Conservation (phyloP, 2,113 vertebrate species). For the Cyanoderma ruficeps region DNA sequence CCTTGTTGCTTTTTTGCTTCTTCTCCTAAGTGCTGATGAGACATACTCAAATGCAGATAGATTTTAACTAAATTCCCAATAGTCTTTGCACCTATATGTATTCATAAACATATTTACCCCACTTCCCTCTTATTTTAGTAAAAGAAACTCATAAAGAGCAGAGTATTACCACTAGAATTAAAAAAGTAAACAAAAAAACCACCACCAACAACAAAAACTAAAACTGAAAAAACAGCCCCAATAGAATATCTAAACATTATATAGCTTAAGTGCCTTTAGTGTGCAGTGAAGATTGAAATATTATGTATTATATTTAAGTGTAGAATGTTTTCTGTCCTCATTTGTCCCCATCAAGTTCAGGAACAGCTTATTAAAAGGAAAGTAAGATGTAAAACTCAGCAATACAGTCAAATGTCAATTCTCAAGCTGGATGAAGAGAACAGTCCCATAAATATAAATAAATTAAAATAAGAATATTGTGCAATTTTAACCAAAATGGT, state of each 20-base stretch:
- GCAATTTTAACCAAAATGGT: background rate
- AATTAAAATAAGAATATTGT: slow-evolving; percentile 9
- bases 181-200: background rate
- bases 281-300: background rate
- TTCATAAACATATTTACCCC: background rate
- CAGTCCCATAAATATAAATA: background rate
- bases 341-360: background rate
- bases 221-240: background rate
- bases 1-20: background rate
- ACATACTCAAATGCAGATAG: background rate
- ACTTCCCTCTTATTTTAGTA: background rate
- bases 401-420: background rate
- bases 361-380: background rate
- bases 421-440: background rate
- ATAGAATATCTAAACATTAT: background rate
- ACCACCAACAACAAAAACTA: fast-evolving
- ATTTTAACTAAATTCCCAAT: background rate
- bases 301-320: background rate
- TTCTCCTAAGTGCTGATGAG: background rate
- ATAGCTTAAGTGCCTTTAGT: background rate
- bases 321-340: background rate
- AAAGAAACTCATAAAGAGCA: background rate
- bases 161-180: background rate
- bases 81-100: background rate
- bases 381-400: background rate